Conservation (phyloP, 2,888 invertebrate species). For the Tipula vernalis region DNA sequence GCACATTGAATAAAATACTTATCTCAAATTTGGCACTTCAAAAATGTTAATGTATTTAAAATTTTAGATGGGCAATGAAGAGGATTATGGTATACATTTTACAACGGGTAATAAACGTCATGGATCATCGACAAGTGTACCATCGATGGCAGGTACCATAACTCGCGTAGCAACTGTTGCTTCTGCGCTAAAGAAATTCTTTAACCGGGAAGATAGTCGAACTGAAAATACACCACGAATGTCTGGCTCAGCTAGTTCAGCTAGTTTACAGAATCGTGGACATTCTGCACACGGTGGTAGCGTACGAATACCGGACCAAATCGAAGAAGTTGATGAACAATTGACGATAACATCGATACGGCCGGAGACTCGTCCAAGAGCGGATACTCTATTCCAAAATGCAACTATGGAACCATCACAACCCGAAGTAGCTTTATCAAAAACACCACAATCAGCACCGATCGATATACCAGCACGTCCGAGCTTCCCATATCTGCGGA, state of each 20-base stretch:
- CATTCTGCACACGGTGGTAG: conserved; percentile 25
- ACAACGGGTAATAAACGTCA: conserved; percentile 44
- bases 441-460: conserved; percentile 42
- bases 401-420: conserved; percentile 36
- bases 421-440: neutral
- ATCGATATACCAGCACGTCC: conserved; percentile 44
- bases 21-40: neutral
- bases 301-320: conserved; percentile 57
- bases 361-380: conserved; percentile 45
- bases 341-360: conserved; percentile 65
- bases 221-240: conserved; percentile 28
- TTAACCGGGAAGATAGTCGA: conserved; percentile 58
- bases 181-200: conserved; percentile 60
- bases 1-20: neutral
- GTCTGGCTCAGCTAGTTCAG: conserved; percentile 32
- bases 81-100: conserved; percentile 61
- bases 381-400: conserved; percentile 44
- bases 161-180: conserved; percentile 65
- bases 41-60: neutral
- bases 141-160: conserved; percentile 41
- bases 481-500: conserved; percentile 26
- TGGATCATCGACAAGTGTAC: conserved; percentile 35
- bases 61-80: conserved; percentile 44
- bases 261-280: conserved; percentile 22
- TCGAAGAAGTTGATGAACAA: conserved; percentile 71